These are phyloP conservation scores for Melitaea cinxia DNA, from an alignment of 1,140 invertebrate genomes.

Conservation along the genomic window DNA sequence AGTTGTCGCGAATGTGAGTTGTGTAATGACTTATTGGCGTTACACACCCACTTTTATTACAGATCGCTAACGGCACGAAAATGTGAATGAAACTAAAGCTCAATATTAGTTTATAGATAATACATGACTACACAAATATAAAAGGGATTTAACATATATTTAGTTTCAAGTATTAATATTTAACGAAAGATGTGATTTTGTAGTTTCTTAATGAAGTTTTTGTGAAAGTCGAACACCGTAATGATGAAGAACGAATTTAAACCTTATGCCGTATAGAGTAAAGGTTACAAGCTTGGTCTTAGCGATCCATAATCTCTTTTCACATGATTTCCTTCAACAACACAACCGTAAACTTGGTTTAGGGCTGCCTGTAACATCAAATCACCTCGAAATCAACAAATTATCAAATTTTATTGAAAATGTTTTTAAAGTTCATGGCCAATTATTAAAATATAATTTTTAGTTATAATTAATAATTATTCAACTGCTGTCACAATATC, in stretches of 20 bases:
- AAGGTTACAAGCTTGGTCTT: slow-evolving; percentile 62
- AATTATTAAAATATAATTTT: too few relatives aligned
- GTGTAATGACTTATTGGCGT: slow-evolving; percentile 25
- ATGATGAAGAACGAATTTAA: slow-evolving; percentile 20
- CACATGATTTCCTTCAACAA: slow-evolving; percentile 68
- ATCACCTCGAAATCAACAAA: too few relatives aligned
- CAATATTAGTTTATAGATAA: too few relatives aligned
- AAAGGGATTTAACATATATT: slow-evolving; percentile 5
- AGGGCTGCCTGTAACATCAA: slow-evolving; percentile 32
- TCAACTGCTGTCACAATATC: too few relatives aligned
- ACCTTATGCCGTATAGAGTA: slow-evolving; percentile 3
- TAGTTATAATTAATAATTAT: too few relatives aligned
- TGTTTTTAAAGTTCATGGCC: too few relatives aligned
- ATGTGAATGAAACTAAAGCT: too few relatives aligned
- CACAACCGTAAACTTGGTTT: slow-evolving; percentile 53
- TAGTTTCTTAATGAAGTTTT: slow-evolving; percentile 40
- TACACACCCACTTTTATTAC: slow-evolving; percentile 8
- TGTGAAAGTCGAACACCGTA: slow-evolving; percentile 24
- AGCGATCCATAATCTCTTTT: slow-evolving; percentile 74
- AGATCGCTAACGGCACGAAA: too few relatives aligned
- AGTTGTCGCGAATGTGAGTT: slow-evolving; percentile 45
- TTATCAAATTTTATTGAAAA: too few relatives aligned
- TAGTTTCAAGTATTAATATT: not conserved
- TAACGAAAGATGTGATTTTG: slow-evolving; percentile 8
- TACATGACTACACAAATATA: too few relatives aligned